Evolutionary conservation across 2,797 vertebrate genomes (phyloP), one percentile per base, ranked within the genome.

Genomic region (Momotus momota): DNA sequence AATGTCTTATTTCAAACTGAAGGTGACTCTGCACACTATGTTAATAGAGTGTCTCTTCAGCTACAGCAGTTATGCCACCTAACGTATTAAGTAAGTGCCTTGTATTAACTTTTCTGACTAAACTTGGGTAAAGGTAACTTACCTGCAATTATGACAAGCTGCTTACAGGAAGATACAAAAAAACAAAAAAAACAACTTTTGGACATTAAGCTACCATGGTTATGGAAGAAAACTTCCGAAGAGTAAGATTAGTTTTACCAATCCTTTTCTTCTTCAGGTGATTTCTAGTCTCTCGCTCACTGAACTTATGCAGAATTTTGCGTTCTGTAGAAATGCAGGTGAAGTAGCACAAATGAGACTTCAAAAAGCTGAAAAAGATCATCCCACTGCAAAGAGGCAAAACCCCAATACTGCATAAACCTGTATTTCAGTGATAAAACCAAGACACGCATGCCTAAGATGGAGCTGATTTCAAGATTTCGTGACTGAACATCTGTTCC

Each of bases 361-460:
- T 85, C 51, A 72, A 74, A 87, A 91, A 55, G 10, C 46, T 67
- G 11, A 8, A 33, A 33, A 48, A 66, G 40, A 66, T 8, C 14
- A 35, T 45, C 10, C 16, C 12, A 17, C 40, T 17, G 45, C 9
- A 33, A 79, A 46, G 19, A 66, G 11, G 35, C 46, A 43, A 90
- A 90, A 33, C 12, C 1, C 1, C 52, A 93, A 46, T 20, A 61
- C 11, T 31, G 15, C 41, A 48, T n/a, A 64, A 89, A 67, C 12
- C 4, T 41, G 11, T 12, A 62, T 18, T 80, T 64, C 70, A 80
- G 45, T 51, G 54, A 33, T 41, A 91, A 70, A 69, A 13, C 22
- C 87, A 12, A 60, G 21, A 18, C 13, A 22, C 1, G 15, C 10
- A 46, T 2, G 3, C 1, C 0, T 21, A 74, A 86, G 3, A 0